Evolutionary conservation across 2,113 vertebrate genomes (phyloP), one percentile per base, ranked within the genome.

Genomic region (Tapirus terrestris): DNA sequence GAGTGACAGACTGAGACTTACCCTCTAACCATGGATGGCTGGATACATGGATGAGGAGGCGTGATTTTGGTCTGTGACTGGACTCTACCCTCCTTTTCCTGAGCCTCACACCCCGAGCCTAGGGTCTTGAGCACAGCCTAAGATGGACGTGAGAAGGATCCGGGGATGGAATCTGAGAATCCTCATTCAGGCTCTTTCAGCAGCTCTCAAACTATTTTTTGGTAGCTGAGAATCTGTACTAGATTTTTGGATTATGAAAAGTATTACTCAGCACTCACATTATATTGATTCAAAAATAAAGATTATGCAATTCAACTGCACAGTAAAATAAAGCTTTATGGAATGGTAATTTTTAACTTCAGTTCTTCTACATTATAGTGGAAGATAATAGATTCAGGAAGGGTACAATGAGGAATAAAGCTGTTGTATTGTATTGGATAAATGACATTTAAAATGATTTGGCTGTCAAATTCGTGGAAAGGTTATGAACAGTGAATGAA

Each of bases 391-490:
- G 95, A 96, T 98, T 92, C 97, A 89, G 79, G 97, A 98, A 98
- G 94, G 61, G 5, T 94, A 84, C 94, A 91, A 80, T 89, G 96
- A 97, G 96, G 97, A 97, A 97, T 97, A 98, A 98, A 98, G 97
- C 80, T 80, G 82, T 96, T 98, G 97, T 90, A 36, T 67, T 94
- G 95, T 98, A 82, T 98, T 98, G 97, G 97, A 97, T 98, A 98
- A 98, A 96, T 96, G 97, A 96, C 98, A 17, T 98, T 98, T 98
- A 96, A 96, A 98, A 93, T n/a, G 2, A 93, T 96, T 96, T 98
- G 96, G 67, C 98, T 97, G 96, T 98, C 98, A 96, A 63, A 93
- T 96, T 98, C 8, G 0, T 87, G 94, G 97, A 97, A 98, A 96
- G 97, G 91, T 97, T 98, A 97, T 97, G 84, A 94, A 94, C 94